phyloP scores from a whole-genome alignment of 2,797 vertebrate species.

The Melanogrammus aeglefinus region DNA sequence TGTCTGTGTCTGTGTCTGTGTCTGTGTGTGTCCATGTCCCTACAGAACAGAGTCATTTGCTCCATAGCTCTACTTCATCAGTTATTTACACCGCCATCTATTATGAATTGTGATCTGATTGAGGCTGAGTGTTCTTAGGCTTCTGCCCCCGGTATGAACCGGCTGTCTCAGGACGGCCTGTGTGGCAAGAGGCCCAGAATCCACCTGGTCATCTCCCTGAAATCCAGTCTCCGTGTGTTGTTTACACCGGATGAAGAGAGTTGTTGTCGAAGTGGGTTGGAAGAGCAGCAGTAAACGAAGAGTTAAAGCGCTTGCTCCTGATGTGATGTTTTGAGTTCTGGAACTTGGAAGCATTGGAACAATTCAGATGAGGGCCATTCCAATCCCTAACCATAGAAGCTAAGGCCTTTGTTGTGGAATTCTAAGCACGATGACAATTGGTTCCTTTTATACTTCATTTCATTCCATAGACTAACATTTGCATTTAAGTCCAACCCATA shows the following conservation, averaged over 20 bases:
- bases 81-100: slow-evolving; percentile 75
- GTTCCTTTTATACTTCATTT: no score
- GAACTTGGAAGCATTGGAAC: background rate
- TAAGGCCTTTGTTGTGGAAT: no score
- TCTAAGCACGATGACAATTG: no score
- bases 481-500: no score
- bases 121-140: slow-evolving; percentile 75
- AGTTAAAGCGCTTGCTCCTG: background rate
- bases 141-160: slow-evolving; percentile 69
- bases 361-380: background rate
- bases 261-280: background rate
- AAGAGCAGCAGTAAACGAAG: background rate
- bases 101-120: slow-evolving; percentile 79
- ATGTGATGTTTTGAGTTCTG: no score
- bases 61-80: slow-evolving; percentile 73
- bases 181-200: slow-evolving; percentile 20
- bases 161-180: slow-evolving; percentile 19
- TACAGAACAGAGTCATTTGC: slow-evolving; percentile 66
- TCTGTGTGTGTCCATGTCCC: slow-evolving; percentile 20
- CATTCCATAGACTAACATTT: no score
- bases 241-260: background rate
- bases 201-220: background rate
- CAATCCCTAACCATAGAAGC: background rate
- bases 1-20: background rate
- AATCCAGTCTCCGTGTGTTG: background rate